Conservation (phyloP, 2,888 invertebrate species). For the Holacanthella duospinosa region DNA sequence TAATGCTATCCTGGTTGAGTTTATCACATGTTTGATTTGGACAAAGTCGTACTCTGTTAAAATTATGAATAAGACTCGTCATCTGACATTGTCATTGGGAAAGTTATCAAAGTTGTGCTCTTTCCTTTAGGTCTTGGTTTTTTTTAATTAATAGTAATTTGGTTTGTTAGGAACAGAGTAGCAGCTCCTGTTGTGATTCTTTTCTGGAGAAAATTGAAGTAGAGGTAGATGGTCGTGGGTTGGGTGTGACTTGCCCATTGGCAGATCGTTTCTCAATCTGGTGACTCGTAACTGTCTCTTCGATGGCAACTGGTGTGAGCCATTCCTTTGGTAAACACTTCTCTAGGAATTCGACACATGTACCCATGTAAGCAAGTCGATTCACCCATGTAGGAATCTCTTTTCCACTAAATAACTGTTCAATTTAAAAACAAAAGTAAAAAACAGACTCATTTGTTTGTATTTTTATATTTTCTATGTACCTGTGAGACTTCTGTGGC, state of each 20-base stretch:
- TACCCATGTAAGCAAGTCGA: constrained; percentile 91
- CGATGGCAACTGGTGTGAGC: constrained; percentile 92
- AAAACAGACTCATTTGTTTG: too few species aligned
- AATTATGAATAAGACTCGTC: too few species aligned
- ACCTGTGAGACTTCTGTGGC: constrained; percentile 79
- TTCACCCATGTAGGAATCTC: constrained; percentile 99
- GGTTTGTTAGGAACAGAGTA: background rate
- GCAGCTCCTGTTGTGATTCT: background rate
- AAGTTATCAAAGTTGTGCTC: too few species aligned
- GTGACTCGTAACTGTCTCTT: constrained; percentile 52
- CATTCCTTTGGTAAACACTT: constrained; percentile 95
- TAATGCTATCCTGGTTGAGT: too few species aligned
- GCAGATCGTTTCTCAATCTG: background rate
- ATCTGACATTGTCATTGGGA: too few species aligned
- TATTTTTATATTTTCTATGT: too few species aligned
- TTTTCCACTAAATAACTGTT: constrained; percentile 82
- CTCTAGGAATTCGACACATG: constrained; percentile 97
- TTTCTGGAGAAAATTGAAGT: background rate
- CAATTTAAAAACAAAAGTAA: constrained; percentile 32
- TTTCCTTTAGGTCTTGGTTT: too few species aligned
- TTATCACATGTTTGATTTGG: too few species aligned
- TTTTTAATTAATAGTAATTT: too few species aligned
- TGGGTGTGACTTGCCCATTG: background rate
- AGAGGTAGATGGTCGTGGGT: too few species aligned
- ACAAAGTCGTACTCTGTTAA: too few species aligned